Conservation (phyloP, 2,797 vertebrate genomes). For the Pseudochaenichthys georgianus region DNA sequence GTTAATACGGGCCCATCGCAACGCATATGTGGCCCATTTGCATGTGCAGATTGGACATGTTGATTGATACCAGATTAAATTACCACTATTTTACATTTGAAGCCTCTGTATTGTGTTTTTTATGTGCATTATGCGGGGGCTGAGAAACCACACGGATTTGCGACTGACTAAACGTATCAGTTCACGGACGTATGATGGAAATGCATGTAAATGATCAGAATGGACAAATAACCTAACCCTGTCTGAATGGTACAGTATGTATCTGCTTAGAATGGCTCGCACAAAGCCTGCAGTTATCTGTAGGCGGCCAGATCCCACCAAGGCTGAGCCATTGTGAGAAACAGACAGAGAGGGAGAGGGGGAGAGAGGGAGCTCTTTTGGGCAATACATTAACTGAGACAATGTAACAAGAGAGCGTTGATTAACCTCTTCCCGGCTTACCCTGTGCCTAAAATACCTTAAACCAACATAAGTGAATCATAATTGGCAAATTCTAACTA, state of each 20-base stretch:
- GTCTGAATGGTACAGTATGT: slow-evolving; percentile 73
- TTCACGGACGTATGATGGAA: slow-evolving; percentile 64
- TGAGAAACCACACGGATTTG: slow-evolving; percentile 46
- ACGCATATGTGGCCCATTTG: slow-evolving; percentile 49
- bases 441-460: slow-evolving; percentile 67
- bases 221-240: slow-evolving; percentile 70
- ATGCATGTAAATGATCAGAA: slow-evolving; percentile 74
- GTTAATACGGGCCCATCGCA: slow-evolving; percentile 56
- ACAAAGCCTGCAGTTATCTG: slow-evolving; percentile 82
- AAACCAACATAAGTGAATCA: slow-evolving; percentile 70
- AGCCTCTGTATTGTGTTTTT: slow-evolving; percentile 35
- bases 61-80: slow-evolving; percentile 61
- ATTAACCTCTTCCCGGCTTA: slow-evolving; percentile 75
- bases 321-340: slow-evolving; percentile 77
- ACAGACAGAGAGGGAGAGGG: slow-evolving; percentile 49
- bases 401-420: slow-evolving; percentile 76
- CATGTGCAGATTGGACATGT: slow-evolving; percentile 46
- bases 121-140: slow-evolving; percentile 33
- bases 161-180: slow-evolving; percentile 60
- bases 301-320: slow-evolving; percentile 79
- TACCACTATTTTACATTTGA: slow-evolving; percentile 41
- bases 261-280: slow-evolving; percentile 70
- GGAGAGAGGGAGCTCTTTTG: slow-evolving; percentile 60
- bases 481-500: slow-evolving; percentile 76
- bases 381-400: slow-evolving; percentile 76